Evolutionary conservation across 2,888 invertebrate species (phyloP), one percentile per base, ranked within the genome.

Genomic region (Apodemia mormo): DNA sequence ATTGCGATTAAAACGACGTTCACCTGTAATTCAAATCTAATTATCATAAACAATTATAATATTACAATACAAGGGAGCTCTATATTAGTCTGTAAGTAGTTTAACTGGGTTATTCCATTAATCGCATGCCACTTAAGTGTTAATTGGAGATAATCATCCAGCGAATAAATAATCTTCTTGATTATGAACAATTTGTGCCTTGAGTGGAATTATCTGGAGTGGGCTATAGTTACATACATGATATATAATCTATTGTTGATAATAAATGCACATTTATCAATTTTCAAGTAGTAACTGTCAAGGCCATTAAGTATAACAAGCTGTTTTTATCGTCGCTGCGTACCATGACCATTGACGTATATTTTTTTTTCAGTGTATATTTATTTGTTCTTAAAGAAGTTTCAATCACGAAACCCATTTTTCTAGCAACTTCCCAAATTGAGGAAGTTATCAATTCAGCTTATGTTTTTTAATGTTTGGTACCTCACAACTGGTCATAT

Each of bases 101-200:
- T 86, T 85, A 90, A 90, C 88, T 90, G 84, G 92, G 89, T 91
- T 91, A 90, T 88, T 88, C 45, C 68, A 58, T 56, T 64, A 68
- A 68, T 68, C 68, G 68, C n/a, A 9, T 29, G 14, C 30, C 84
- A 87, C 89, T 91, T 81, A 82, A 90, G 88, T 83, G 84, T 87
- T 89, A 86, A 88, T 89, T 87, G 86, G 82, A 83, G 89, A 89
- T 92, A 86, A 93, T 92, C 89, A 88, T 81, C 80, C 76, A 77
- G 82, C 80, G 85, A 85, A 85, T 49, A 49, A 49, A 49, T 88
- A 87, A 88, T 82, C 80, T 81, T 82, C 83, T 84, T 84, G 84
- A 81, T 87, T 85, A 74, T 73, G 68, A 72, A 74, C 73, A 75
- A 74, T 75, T 76, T 49, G 49, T 49, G 14, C 14, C 77, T 84